Evolutionary conservation across 2,888 invertebrate genomes (phyloP), one percentile per base, ranked within the genome.

Genomic region (Rapana venosa): DNA sequence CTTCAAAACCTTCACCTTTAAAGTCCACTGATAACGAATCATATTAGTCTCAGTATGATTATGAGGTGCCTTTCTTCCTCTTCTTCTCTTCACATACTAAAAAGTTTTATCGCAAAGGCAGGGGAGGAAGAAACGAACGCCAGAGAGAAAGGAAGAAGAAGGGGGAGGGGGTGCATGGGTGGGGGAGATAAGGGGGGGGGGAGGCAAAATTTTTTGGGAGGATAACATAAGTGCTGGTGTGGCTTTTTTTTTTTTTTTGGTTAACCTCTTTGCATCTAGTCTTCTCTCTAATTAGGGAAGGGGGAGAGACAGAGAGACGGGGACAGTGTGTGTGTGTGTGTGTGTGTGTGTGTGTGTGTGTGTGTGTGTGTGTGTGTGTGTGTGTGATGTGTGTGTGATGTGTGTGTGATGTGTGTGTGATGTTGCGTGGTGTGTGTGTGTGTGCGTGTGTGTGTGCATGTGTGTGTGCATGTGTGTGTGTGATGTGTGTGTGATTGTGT

Each of bases 391-490:
- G n/a, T n/a, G n/a, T n/a, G n/a, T n/a, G n/a, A n/a, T n/a, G n/a
- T n/a, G n/a, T n/a, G n/a, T n/a, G n/a, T n/a, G n/a, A n/a, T n/a
- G 56, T 85, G 85, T 85, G 61, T 58, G 85, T 85, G 85, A 5
- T n/a, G 4, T 5, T 81, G 79, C 30, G 79, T 30, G n/a, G 32
- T 30, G 79, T 81, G 79, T 81, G 79, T 81, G 79, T 81, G 79
- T 81, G 79, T 30, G 79, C 22, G 79, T 81, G 79, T 30, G 32
- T 81, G 79, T 30, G 32, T 81, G 79, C 22, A 32, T 81, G 79
- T 30, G 79, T 30, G 79, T 30, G 79, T 81, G 79, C 22, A 32
- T 81, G 79, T 20, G 79, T 30, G 32, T 30, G 79, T 81, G 32
- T 30, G 79, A 15, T 58, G 58, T 58, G 58, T 58, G 58, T 58